A percentile compares a stretch with the other conserved stretches of the same genome.
Evolutionary conservation across 2,113 vertebrate genomes (phyloP).

Genomic region (Xenus cinereus): DNA sequence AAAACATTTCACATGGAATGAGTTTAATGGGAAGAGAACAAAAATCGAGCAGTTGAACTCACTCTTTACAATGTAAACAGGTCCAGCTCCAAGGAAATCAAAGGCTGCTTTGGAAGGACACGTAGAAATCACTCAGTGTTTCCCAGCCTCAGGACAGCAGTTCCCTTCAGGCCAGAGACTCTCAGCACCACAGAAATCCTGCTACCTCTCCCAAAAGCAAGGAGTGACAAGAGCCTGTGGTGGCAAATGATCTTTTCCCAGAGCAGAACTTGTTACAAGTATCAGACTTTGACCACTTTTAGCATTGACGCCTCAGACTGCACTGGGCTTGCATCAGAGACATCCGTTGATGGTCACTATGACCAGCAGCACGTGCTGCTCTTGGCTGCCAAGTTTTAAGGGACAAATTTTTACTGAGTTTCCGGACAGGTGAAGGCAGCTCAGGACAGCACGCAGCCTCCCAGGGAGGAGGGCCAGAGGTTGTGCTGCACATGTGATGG

Average conservation of each 20-base stretch:
- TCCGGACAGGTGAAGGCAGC: not conserved
- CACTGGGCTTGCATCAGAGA: not conserved
- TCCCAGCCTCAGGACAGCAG: not conserved
- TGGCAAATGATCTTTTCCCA: not conserved
- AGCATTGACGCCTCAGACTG: not conserved
- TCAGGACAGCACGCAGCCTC: not conserved
- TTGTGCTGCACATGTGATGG: not conserved
- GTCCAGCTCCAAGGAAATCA: not conserved
- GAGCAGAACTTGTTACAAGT: not conserved
- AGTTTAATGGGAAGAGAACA: not conserved
- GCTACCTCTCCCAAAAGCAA: not conserved
- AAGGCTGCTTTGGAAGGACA: not conserved
- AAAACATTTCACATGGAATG: not conserved
- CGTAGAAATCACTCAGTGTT: not conserved
- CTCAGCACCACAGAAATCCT: not conserved
- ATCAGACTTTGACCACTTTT: not conserved
- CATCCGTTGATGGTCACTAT: accelerated
- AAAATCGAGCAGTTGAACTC: not conserved
- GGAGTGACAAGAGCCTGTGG: not conserved
- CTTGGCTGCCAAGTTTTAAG: not conserved
- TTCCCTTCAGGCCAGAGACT: not conserved
- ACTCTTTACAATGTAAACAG: not conserved
- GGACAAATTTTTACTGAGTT: not conserved
- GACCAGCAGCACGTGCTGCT: not conserved
- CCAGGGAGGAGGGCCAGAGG: not conserved